A percentile compares a stretch with the other conserved stretches of the same genome.
These are phyloP conservation scores for Scaptomyza flava DNA, from an alignment of 2,888 invertebrate species.

Conservation along the genomic window DNA sequence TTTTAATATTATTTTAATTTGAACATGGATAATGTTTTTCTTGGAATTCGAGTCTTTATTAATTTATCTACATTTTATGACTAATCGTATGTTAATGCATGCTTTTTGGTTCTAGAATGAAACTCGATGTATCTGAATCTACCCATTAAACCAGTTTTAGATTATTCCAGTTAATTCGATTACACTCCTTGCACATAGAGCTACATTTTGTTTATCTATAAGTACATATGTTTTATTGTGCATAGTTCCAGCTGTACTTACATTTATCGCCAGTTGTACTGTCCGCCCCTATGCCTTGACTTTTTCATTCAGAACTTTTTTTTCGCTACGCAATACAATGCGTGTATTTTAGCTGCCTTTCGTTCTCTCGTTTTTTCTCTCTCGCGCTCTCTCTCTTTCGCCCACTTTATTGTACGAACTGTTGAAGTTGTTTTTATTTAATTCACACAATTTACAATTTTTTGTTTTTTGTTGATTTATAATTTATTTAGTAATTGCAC, in stretches of 20 bases:
- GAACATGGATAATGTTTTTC: too few relatives aligned
- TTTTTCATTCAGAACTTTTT: slow-evolving; percentile 70
- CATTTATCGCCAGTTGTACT: slow-evolving; percentile 66
- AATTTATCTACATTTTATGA: too few relatives aligned
- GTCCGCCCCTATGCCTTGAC: slow-evolving; percentile 50
- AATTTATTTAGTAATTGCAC: slow-evolving; percentile 74
- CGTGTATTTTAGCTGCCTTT: slow-evolving; percentile 64
- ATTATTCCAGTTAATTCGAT: neutral
- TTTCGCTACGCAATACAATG: slow-evolving; percentile 75
- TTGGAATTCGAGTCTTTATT: too few relatives aligned
- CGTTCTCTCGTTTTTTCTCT: slow-evolving; percentile 3
- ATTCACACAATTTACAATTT: slow-evolving; percentile 68
- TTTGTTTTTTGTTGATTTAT: slow-evolving; percentile 42
- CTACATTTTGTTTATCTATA: too few relatives aligned
- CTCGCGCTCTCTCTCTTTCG: slow-evolving; percentile 13
- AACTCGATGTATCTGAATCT: too few relatives aligned
- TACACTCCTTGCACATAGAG: slow-evolving; percentile 4
- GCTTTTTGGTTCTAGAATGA: slow-evolving; percentile 1
- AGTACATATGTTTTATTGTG: neutral
- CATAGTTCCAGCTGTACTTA: slow-evolving; percentile 55
- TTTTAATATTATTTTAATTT: too few relatives aligned
- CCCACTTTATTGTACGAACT: slow-evolving; percentile 34
- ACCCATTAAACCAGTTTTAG: slow-evolving; percentile 37
- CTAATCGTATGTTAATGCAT: slow-evolving; percentile 10
- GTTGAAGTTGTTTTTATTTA: slow-evolving; percentile 42